Percentiles rank a stretch among this genome's conserved stretches.
phyloP scores from a whole-genome alignment of 2,113 vertebrate genomes.

The Setophaga coronata region DNA sequence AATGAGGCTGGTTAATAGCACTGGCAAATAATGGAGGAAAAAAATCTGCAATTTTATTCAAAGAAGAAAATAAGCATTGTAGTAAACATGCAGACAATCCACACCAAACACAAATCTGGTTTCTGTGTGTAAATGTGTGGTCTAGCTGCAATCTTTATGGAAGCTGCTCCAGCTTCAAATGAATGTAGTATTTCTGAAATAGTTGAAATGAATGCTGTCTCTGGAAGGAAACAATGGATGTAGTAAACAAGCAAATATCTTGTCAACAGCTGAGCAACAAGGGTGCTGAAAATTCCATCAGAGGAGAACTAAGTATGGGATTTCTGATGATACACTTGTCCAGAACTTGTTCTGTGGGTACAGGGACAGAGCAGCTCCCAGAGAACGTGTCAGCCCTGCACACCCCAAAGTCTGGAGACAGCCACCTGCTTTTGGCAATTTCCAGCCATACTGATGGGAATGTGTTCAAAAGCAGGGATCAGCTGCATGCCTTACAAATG shows the following conservation, averaged over 20 bases:
- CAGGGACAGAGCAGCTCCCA: neutral
- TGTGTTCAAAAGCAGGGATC: neutral
- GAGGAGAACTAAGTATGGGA: neutral
- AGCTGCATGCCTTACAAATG: neutral
- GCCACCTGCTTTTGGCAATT: conserved; percentile 43
- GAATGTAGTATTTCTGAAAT: conserved; percentile 38
- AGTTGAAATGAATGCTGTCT: conserved; percentile 17
- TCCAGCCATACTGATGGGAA: neutral
- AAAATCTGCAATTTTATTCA: conserved; percentile 45
- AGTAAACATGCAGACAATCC: conserved; percentile 49
- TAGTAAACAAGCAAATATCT: conserved; percentile 22
- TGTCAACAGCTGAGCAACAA: neutral
- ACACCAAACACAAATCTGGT: conserved; percentile 50
- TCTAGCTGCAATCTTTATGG: conserved; percentile 37
- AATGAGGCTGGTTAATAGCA: neutral
- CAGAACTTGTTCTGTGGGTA: neutral
- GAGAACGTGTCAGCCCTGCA: neutral
- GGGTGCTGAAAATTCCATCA: neutral
- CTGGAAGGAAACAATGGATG: conserved; percentile 13
- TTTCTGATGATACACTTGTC: conserved; percentile 22
- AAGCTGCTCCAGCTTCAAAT: conserved; percentile 40
- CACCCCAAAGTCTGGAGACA: neutral
- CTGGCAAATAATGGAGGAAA: conserved; percentile 22
- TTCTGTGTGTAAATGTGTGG: conserved; percentile 61
- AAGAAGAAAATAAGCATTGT: conserved; percentile 57